Conservation (phyloP, 2,113 vertebrate genomes). For the Mormyrus iriodes region DNA sequence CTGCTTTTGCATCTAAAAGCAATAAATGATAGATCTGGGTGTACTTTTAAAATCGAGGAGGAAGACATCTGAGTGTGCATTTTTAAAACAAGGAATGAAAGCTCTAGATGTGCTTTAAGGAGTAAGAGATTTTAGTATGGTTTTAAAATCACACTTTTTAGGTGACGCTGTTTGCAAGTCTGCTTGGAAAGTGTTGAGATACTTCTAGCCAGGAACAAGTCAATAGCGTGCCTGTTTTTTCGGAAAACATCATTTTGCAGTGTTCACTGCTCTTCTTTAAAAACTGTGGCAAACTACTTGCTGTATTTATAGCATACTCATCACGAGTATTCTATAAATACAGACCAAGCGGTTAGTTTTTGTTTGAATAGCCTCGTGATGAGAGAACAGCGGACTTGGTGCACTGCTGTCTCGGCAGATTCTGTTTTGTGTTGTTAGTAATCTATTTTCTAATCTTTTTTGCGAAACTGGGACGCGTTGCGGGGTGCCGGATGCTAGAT, state of each 20-base stretch:
- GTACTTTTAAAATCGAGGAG: not conserved
- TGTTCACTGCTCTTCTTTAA: not conserved
- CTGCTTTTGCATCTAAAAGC: not conserved
- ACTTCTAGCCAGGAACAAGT: slow-evolving; percentile 10
- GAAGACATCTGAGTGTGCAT: not conserved
- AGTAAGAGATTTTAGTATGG: slow-evolving; percentile 26
- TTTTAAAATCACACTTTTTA: slow-evolving; percentile 26
- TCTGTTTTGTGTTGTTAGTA: not conserved
- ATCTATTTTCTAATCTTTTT: not conserved
- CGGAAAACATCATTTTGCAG: not conserved
- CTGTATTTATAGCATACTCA: not conserved
- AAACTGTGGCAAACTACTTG: not conserved
- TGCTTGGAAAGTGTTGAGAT: slow-evolving; percentile 26
- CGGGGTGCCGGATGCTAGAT: slow-evolving; percentile 25
- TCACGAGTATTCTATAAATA: not conserved
- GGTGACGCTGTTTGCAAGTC: slow-evolving; percentile 23
- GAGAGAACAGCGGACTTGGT: not conserved
- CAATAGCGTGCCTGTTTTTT: slow-evolving; percentile 27
- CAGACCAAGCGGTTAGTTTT: not conserved
- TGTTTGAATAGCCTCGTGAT: not conserved
- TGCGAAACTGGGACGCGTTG: not conserved
- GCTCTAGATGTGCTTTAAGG: not conserved
- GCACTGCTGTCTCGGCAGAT: not conserved
- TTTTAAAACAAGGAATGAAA: not conserved
- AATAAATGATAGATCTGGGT: not conserved